Evolutionary conservation across 2,113 vertebrate species (phyloP).

Genomic region (Halcyon senegalensis): DNA sequence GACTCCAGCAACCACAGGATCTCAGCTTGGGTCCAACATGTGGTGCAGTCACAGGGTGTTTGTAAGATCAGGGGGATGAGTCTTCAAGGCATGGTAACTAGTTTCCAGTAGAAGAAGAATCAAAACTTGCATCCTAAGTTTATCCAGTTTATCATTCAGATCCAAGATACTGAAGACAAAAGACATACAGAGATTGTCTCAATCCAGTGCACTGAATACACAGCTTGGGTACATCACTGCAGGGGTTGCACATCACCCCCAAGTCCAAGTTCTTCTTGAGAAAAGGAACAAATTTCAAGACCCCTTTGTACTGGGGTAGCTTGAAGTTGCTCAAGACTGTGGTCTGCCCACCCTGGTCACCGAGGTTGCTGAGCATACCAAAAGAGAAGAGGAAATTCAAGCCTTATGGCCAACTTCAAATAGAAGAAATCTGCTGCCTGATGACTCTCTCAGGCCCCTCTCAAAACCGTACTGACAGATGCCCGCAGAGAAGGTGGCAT

Average conservation of each 20-base stretch:
- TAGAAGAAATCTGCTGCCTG: not conserved
- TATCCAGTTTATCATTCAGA: not conserved
- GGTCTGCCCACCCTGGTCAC: accelerated
- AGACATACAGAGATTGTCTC: not conserved
- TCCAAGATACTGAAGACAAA: not conserved
- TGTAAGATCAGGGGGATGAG: not conserved
- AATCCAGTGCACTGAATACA: not conserved
- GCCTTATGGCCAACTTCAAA: not conserved
- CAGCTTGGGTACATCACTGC: accelerated
- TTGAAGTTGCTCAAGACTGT: not conserved
- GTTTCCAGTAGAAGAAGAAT: not conserved
- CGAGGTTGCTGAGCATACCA: accelerated
- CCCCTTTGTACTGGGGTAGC: accelerated
- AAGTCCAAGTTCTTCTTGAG: not conserved
- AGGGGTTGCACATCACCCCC: not conserved
- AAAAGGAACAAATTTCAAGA: not conserved
- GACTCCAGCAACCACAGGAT: not conserved
- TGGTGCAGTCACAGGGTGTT: not conserved
- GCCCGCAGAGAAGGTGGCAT: not conserved
- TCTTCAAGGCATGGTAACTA: not conserved
- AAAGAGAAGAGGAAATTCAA: not conserved
- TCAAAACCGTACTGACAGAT: no score
- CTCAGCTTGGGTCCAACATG: not conserved
- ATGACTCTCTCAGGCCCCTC: not conserved
- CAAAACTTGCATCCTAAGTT: not conserved